Percentiles rank a stretch among this genome's conserved stretches.
Conservation (phyloP, 92 coral and sea anemone genomes). For the Meandrina meandrites region DNA sequence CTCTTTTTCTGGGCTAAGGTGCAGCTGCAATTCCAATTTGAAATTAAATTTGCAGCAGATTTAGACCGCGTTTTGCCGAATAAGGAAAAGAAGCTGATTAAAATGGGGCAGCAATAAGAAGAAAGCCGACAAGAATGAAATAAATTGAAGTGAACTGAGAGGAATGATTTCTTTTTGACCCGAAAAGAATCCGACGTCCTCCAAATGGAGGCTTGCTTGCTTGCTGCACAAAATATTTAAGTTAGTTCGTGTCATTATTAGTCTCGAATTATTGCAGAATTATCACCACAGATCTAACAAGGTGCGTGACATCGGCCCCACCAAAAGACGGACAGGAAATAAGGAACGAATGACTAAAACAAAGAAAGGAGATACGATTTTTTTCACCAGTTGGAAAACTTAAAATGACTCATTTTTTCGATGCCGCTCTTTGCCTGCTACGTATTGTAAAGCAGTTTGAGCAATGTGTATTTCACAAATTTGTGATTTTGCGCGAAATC, state of each 20-base stretch:
- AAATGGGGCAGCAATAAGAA: neutral
- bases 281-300: neutral
- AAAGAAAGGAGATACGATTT: neutral
- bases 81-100: neutral
- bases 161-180: neutral
- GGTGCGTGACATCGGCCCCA: slow-evolving; percentile 8
- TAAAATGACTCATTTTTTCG: neutral
- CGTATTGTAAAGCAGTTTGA: neutral
- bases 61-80: neutral
- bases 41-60: slow-evolving; percentile 3
- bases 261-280: neutral
- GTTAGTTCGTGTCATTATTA: neutral
- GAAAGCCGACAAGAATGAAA: neutral
- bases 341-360: neutral
- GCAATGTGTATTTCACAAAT: slow-evolving; percentile 4
- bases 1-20: neutral
- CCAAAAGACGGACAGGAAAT: neutral
- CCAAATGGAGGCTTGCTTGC: neutral
- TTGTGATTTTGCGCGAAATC: slow-evolving; percentile 21
- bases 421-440: neutral
- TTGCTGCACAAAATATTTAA: neutral
- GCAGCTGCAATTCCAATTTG: slow-evolving; percentile 7
- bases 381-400: neutral
- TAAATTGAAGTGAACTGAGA: neutral
- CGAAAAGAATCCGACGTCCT: neutral